These are phyloP conservation scores for Machaerirhynchus nigripectus DNA, from an alignment of 2,113 vertebrate species.

Conservation along the genomic window DNA sequence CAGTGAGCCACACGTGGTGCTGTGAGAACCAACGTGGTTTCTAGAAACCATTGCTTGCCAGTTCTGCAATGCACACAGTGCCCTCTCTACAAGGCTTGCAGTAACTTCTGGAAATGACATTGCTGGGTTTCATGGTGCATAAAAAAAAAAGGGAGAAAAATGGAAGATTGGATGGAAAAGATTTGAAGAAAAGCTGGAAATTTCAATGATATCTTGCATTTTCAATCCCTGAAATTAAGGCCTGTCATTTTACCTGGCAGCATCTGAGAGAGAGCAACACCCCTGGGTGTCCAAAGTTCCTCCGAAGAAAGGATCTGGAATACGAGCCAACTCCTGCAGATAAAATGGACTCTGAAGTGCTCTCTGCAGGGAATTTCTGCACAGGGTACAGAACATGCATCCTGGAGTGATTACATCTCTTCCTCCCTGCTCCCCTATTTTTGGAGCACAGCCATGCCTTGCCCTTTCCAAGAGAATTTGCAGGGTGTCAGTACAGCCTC, in stretches of 20 bases:
- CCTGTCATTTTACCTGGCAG: neutral
- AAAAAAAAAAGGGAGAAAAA: rapidly evolving
- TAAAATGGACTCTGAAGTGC: neutral
- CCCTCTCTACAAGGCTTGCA: neutral
- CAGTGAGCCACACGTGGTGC: neutral
- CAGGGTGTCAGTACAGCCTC: neutral
- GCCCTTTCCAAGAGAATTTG: neutral
- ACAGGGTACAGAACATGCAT: neutral
- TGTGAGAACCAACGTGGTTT: neutral
- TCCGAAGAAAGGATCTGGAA: neutral
- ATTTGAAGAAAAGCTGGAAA: neutral
- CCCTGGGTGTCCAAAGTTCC: neutral
- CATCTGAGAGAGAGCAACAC: neutral
- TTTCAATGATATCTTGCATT: neutral
- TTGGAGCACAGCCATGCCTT: neutral
- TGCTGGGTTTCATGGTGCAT: neutral
- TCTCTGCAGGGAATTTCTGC: neutral
- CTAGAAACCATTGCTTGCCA: neutral
- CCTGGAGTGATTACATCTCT: neutral
- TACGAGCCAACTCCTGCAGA: neutral
- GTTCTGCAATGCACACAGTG: neutral
- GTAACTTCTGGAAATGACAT: neutral
- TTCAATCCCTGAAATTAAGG: neutral
- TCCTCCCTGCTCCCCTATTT: neutral
- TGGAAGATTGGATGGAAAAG: neutral